Conservation (phyloP, 2,113 vertebrate species). For the Baryphthengus martii region DNA sequence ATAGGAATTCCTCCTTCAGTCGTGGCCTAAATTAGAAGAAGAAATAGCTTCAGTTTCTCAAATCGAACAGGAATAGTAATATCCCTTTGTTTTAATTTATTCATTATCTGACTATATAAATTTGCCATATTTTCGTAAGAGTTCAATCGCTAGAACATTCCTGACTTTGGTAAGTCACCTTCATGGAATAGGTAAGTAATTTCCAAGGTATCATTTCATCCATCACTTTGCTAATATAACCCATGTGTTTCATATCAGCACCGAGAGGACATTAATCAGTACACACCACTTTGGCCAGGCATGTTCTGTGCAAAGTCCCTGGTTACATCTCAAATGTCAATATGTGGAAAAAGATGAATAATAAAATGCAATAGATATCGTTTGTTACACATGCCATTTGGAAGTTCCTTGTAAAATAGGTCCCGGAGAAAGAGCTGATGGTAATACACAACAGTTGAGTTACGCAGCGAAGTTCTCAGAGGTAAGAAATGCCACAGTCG, state of each 20-base stretch:
- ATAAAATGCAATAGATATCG: constrained; percentile 64
- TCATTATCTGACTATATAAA: background rate
- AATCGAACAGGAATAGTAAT: background rate
- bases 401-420: constrained; percentile 44
- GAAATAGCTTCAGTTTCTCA: background rate
- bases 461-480: background rate
- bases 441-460: background rate
- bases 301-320: constrained; percentile 49
- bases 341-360: constrained; percentile 64
- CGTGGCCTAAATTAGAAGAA: background rate
- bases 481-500: background rate
- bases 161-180: constrained; percentile 69
- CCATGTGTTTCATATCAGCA: constrained; percentile 72
- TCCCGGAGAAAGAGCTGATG: background rate
- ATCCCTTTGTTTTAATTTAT: background rate
- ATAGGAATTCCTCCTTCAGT: background rate
- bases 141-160: constrained; percentile 68
- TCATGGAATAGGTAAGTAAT: constrained; percentile 64
- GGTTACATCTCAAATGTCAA: constrained; percentile 74
- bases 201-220: constrained; percentile 72
- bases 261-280: constrained; percentile 72
- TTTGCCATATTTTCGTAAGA: too few relatives aligned
- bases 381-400: constrained; percentile 65
- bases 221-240: constrained; percentile 64
- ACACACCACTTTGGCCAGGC: constrained; percentile 53